These are phyloP conservation scores for Phrynocephalus forsythii DNA, from an alignment of 2,797 vertebrate genomes.

Conservation along the genomic window DNA sequence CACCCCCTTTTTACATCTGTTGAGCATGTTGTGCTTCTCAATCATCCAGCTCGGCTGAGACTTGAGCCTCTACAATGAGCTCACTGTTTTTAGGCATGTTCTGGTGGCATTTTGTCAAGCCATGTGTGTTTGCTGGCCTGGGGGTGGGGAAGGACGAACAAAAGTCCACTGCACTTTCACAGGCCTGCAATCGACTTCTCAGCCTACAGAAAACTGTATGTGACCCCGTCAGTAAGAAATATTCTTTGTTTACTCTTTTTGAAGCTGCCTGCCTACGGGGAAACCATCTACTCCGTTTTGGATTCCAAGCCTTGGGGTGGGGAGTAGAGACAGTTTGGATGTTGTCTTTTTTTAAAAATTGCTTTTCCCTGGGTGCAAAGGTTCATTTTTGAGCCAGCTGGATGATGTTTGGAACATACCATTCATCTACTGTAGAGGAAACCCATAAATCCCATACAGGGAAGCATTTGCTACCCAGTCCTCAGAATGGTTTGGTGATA, in stretches of 20 bases:
- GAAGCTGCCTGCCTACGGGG: constrained; percentile 36
- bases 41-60: constrained; percentile 72
- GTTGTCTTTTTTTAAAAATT: constrained; percentile 13
- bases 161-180: constrained; percentile 70
- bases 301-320: constrained; percentile 18
- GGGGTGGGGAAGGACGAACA: constrained; percentile 73
- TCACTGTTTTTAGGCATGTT: constrained; percentile 79
- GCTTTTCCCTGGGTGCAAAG: constrained; percentile 18
- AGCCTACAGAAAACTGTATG: constrained; percentile 66
- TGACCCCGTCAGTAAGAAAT: constrained; percentile 62
- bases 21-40: constrained; percentile 83
- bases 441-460: neutral
- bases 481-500: neutral
- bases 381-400: constrained; percentile 37
- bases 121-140: constrained; percentile 73
- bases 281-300: constrained; percentile 35
- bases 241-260: constrained; percentile 68
- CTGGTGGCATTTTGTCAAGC: constrained; percentile 75
- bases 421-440: neutral
- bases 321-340: neutral
- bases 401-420: neutral
- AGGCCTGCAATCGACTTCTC: constrained; percentile 65
- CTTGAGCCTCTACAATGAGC: constrained; percentile 77
- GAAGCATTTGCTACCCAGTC: neutral
- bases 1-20: constrained; percentile 78